phyloP scores from a whole-genome alignment of 2,888 invertebrate genomes.

The Seira sanloemensis region DNA sequence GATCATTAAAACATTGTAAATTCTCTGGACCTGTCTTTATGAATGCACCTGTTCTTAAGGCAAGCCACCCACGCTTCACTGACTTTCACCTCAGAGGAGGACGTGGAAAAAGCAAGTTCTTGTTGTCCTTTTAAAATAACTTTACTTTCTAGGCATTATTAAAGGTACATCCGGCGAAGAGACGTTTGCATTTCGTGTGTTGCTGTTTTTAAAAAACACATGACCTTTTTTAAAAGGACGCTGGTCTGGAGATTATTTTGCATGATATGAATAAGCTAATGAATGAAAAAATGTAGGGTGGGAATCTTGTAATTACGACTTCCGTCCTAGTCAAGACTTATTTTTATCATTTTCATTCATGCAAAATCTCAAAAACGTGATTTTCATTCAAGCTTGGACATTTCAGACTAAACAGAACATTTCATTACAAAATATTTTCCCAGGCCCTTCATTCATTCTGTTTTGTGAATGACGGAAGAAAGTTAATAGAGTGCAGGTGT shows the following conservation, averaged over 20 bases:
- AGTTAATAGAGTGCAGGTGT: constrained; percentile 31
- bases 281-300: neutral
- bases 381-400: neutral
- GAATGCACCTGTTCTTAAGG: constrained; percentile 56
- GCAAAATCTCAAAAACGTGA: constrained; percentile 39
- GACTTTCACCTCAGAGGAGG: constrained; percentile 55
- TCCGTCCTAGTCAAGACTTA: constrained; percentile 30
- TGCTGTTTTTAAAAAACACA: neutral
- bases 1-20: constrained; percentile 30
- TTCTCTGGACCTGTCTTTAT: neutral
- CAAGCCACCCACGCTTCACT: constrained; percentile 58
- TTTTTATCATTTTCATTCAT: constrained; percentile 41
- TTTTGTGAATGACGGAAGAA: constrained; percentile 49
- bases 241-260: constrained; percentile 36
- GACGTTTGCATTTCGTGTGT: neutral
- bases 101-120: constrained; percentile 37
- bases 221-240: neutral
- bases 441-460: constrained; percentile 36
- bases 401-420: neutral
- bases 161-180: constrained; percentile 26
- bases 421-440: no score
- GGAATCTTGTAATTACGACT: constrained; percentile 40
- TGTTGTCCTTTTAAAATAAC: constrained; percentile 46
- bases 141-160: constrained; percentile 31
- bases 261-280: constrained; percentile 26